Conservation (phyloP, 2,888 invertebrate genomes). For the Oligia strigilis region DNA sequence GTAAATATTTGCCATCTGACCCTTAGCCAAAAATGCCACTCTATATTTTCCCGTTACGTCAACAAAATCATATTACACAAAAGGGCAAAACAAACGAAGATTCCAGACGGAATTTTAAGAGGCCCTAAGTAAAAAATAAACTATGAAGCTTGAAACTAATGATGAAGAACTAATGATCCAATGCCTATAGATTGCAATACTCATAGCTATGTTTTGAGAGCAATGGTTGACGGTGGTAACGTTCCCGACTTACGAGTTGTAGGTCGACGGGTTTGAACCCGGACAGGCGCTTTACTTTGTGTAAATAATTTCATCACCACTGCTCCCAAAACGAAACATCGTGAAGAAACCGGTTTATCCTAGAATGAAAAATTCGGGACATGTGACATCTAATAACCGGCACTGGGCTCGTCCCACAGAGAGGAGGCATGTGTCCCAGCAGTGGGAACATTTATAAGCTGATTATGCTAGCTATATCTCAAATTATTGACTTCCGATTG, state of each 20-base stretch:
- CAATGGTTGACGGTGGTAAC: no score
- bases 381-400: neutral
- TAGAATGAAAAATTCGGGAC: neutral
- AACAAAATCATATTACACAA: slow-evolving; percentile 13
- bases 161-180: neutral
- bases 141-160: neutral
- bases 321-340: neutral
- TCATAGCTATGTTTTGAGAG: no score
- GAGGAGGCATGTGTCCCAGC: neutral
- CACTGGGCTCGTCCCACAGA: neutral
- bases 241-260: no score
- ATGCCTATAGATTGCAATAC: neutral
- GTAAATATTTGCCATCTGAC: neutral
- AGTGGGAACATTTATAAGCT: neutral
- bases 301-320: neutral
- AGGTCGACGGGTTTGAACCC: no score
- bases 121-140: neutral
- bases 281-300: no score
- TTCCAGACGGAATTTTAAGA: neutral
- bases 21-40: neutral
- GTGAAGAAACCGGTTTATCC: neutral
- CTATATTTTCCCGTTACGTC: neutral
- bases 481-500: neutral
- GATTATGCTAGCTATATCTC: neutral
- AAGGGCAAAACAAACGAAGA: neutral